phyloP scores from a whole-genome alignment of 2,113 vertebrate genomes.

The Dascyllus trimaculatus region DNA sequence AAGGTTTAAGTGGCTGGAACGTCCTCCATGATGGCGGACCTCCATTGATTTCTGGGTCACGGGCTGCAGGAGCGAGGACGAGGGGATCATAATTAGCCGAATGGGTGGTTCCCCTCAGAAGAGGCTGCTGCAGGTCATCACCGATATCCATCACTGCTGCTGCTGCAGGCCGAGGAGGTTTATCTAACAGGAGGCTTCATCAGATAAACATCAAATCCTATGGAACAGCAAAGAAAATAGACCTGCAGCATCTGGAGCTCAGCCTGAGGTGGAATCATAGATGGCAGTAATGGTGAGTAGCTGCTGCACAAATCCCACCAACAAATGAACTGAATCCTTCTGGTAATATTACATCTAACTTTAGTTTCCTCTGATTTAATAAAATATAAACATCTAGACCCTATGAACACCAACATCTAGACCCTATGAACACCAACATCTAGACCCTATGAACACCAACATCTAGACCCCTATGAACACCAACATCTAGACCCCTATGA shows the following conservation, averaged over 20 bases:
- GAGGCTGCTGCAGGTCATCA: not conserved
- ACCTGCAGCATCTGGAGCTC: not conserved
- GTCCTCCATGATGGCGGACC: not conserved
- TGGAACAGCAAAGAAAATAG: not conserved
- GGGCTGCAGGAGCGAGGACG: not conserved
- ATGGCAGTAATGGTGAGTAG: too few species aligned
- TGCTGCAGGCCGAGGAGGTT: not conserved
- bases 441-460: too few species aligned
- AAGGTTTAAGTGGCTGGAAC: not conserved
- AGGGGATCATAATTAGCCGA: conserved; percentile 14
- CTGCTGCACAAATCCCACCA: too few species aligned
- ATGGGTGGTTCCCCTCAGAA: not conserved
- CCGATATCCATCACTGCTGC: not conserved
- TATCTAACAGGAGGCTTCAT: not conserved
- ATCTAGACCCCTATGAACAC: too few species aligned
- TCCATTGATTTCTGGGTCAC: conserved; percentile 14
- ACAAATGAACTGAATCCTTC: too few species aligned
- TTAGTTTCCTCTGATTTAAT: too few species aligned
- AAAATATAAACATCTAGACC: too few species aligned
- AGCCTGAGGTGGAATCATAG: too few species aligned
- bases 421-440: too few species aligned
- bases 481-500: too few species aligned
- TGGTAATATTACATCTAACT: too few species aligned
- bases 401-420: too few species aligned
- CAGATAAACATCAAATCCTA: not conserved